Base-by-base conservation (phyloP, 1,140 invertebrate genomes). In the Gonatopus flavifemur region DNA sequence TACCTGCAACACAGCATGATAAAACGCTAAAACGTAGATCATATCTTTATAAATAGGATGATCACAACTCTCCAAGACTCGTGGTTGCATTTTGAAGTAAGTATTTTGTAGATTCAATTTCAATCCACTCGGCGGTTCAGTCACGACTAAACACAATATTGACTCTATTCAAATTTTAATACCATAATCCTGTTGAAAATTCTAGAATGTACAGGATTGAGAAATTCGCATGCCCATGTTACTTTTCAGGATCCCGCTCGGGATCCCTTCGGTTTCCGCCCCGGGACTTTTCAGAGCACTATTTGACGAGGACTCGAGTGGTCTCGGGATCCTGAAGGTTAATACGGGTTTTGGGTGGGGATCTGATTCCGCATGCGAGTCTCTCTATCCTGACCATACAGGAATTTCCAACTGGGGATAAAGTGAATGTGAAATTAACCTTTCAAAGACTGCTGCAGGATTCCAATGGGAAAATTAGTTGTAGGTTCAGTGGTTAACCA, bases 401-500 rank as follows among this genome's bases (percentile, higher is more conserved):
- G n/a, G 25, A 65, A 57, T 36, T 22, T 8, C 28, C 12, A 16
- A 40, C 42, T 42, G n/a, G 12, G n/a, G n/a, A n/a, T 19, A 13
- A 24, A 39, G 3, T 39, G 12, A 3, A 20, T 13, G 35, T 5
- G 1, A 46, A 12, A 36, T 49, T 45, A 52, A 90, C 89, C 88
- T 86, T 94, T 90, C 0, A 94, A 74, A 1, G 89, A 92, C 49
- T 87, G 80, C 67, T 95, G 93, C 24, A 95, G 69, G 51, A 96
- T 89, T 35, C 91, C 91, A 60, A 95, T 91, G 3, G 93, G 93
- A 73, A 96, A 95, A 2, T 81, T 81, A 0, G 86, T 83, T 1
- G 86, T 89, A 0, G 91, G 89, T 68, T 95, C 92, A 0, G 92
- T 95, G 1, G 92, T 95, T 20, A 96, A 74, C 93, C 93, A 96